These are phyloP conservation scores for Lontra canadensis DNA, from an alignment of 2,113 vertebrate genomes.

Conservation along the genomic window DNA sequence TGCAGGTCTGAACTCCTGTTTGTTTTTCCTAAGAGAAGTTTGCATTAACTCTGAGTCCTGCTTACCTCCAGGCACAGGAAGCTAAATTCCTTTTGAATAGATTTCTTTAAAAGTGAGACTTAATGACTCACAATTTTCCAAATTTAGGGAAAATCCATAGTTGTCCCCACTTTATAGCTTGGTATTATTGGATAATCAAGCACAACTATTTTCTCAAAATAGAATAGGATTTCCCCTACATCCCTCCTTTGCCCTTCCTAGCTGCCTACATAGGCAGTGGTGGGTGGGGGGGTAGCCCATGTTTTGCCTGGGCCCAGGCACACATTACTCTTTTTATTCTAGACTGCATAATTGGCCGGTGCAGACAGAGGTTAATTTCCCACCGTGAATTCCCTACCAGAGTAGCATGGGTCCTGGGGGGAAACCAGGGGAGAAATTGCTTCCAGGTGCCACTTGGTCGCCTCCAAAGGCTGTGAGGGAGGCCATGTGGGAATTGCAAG, in stretches of 20 bases:
- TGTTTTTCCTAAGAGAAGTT: constrained; percentile 34
- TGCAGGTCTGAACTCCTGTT: constrained; percentile 38
- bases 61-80: background rate
- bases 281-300: background rate
- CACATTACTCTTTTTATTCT: constrained; percentile 56
- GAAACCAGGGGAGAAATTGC: constrained; percentile 70
- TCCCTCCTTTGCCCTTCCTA: background rate
- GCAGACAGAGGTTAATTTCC: constrained; percentile 75
- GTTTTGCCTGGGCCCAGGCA: constrained; percentile 12
- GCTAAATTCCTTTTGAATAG: constrained; percentile 79
- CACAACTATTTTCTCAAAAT: constrained; percentile 74
- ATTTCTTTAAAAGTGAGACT: constrained; percentile 73
- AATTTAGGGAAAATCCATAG: constrained; percentile 80
- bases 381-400: constrained; percentile 56
- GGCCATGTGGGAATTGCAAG: background rate
- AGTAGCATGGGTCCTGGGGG: constrained; percentile 44
- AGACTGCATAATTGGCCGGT: constrained; percentile 70
- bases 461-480: background rate
- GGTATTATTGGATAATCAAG: constrained; percentile 79
- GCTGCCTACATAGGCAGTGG: background rate
- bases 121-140: constrained; percentile 82
- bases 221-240: constrained; percentile 18
- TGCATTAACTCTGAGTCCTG: constrained; percentile 52
- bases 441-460: constrained; percentile 69
- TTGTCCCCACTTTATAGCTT: constrained; percentile 70